These are phyloP conservation scores for Peromyscus polionotus DNA, from an alignment of 2,113 vertebrate genomes.

Conservation along the genomic window DNA sequence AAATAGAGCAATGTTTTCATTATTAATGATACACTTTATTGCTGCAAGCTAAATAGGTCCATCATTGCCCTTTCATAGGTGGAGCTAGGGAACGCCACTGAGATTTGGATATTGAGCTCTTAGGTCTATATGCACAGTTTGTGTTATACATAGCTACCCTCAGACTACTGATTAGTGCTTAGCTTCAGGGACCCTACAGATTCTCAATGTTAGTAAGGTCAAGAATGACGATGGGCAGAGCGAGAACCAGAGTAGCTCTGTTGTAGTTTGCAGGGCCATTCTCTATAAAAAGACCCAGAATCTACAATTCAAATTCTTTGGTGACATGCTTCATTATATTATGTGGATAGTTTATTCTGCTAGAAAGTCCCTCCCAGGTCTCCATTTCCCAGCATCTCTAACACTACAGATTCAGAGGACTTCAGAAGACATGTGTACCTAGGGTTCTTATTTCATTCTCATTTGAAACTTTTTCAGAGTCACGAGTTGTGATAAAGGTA, in stretches of 20 bases:
- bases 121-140: neutral
- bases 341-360: neutral
- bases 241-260: accelerated
- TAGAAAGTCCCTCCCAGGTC: neutral
- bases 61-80: neutral
- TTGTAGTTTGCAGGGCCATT: accelerated
- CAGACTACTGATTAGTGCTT: neutral
- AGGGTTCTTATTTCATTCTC: neutral
- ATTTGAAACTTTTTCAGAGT: neutral
- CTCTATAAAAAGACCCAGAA: neutral
- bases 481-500: neutral
- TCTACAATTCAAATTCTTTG: neutral
- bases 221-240: neutral
- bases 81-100: neutral
- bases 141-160: neutral
- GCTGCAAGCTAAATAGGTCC: neutral
- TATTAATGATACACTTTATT: neutral
- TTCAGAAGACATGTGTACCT: neutral
- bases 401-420: neutral
- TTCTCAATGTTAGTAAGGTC: neutral
- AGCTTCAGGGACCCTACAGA: neutral
- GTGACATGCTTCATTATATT: neutral
- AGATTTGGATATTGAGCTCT: neutral
- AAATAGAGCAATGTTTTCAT: constrained; percentile 55
- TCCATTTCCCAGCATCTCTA: neutral